These are phyloP conservation scores for Ia io DNA, from an alignment of 2,113 vertebrate species.

Conservation along the genomic window DNA sequence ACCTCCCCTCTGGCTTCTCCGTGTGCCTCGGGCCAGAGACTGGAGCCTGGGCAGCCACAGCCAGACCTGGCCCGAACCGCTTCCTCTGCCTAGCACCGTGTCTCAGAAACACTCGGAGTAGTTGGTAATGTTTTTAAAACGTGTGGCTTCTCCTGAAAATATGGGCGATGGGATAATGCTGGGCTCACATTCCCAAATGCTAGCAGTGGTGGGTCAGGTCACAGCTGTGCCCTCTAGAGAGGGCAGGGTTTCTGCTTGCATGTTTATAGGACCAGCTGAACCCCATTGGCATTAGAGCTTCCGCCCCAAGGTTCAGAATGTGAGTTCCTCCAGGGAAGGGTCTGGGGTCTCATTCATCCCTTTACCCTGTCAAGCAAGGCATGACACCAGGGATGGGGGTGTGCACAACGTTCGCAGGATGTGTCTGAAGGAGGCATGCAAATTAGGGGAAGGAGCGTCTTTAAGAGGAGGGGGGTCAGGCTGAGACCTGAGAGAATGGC, in stretches of 20 bases:
- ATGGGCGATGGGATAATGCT: neutral
- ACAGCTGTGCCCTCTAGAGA: neutral
- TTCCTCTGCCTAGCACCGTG: neutral
- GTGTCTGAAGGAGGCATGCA: neutral
- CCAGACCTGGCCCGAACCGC: neutral
- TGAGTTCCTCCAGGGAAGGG: neutral
- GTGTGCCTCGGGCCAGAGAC: neutral
- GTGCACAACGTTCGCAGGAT: neutral
- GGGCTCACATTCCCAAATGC: neutral
- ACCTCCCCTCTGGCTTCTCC: neutral
- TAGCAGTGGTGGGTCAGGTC: neutral
- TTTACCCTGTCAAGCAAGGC: neutral
- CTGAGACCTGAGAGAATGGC: neutral
- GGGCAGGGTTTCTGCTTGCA: rapidly evolving
- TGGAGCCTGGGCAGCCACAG: neutral
- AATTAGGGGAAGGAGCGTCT: neutral
- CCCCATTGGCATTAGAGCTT: neutral
- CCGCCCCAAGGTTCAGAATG: neutral
- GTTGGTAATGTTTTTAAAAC: neutral
- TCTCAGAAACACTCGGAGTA: neutral
- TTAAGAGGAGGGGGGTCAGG: neutral
- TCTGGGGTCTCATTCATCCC: neutral
- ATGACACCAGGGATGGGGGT: neutral
- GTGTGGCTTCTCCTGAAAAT: neutral
- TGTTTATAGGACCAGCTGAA: neutral